phyloP scores from a whole-genome alignment of 2,113 vertebrate species.

The Neotragus pygmaeus region DNA sequence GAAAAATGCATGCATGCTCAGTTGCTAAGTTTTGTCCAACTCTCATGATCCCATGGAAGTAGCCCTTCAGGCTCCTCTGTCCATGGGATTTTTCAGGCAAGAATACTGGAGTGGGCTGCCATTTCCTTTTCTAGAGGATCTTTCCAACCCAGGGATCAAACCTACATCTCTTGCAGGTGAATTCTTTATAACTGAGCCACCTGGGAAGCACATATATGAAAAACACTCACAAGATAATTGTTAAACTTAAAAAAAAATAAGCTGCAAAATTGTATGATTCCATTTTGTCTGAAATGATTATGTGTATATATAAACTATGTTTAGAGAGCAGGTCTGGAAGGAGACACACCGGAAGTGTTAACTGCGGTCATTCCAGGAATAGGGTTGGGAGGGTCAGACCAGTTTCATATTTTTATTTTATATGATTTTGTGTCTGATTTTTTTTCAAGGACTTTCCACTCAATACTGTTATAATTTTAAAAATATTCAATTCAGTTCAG shows the following conservation, averaged over 20 bases:
- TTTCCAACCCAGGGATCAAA: not conserved
- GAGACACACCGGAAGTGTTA: not conserved
- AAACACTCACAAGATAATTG: not conserved
- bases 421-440: not conserved
- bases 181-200: not conserved
- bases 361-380: not conserved
- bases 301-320: not conserved
- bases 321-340: not conserved
- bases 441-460: not conserved
- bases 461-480: not conserved
- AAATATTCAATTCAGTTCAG: too few relatives aligned
- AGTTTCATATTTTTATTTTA: not conserved
- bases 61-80: not conserved
- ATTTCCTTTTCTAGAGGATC: not conserved
- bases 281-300: not conserved
- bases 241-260: not conserved
- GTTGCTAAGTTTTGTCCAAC: rapidly evolving
- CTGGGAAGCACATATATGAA: not conserved
- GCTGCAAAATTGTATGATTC: not conserved
- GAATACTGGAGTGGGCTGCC: not conserved
- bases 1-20: not conserved
- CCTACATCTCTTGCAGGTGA: not conserved
- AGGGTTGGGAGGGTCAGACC: not conserved
- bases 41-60: not conserved
- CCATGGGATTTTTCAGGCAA: not conserved